phyloP scores from a whole-genome alignment of 2,113 vertebrate genomes.

The Megaptera novaeangliae region DNA sequence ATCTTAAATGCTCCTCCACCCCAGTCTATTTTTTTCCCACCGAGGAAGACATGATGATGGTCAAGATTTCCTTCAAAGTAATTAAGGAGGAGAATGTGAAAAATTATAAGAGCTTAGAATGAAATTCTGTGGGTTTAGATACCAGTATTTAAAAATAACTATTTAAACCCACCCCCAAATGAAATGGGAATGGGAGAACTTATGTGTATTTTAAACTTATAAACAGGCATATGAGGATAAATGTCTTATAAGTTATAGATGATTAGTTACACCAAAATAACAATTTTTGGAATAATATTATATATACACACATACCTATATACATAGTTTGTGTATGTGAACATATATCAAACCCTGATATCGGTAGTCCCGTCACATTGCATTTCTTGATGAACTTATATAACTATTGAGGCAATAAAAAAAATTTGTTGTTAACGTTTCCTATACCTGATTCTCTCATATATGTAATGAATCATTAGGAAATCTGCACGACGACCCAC shows the following conservation, averaged over 20 bases:
- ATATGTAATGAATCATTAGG: background rate
- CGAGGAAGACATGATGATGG: background rate
- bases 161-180: background rate
- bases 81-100: background rate
- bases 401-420: background rate
- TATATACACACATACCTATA: background rate
- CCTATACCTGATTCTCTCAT: background rate
- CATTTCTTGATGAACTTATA: background rate
- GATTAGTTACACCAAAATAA: background rate
- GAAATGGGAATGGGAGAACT: background rate
- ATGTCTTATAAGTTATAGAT: background rate
- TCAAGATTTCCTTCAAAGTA: background rate
- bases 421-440: background rate
- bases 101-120: background rate
- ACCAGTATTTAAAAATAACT: background rate
- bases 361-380: background rate
- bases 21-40: background rate
- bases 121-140: background rate
- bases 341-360: background rate
- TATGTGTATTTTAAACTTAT: background rate
- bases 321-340: background rate
- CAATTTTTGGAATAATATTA: background rate
- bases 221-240: background rate
- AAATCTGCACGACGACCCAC: background rate
- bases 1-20: background rate